Percentiles rank a stretch among this genome's conserved stretches.
These are phyloP conservation scores for Caenorhabditis tropicalis DNA, from an alignment of 1,140 invertebrate genomes.

Conservation along the genomic window DNA sequence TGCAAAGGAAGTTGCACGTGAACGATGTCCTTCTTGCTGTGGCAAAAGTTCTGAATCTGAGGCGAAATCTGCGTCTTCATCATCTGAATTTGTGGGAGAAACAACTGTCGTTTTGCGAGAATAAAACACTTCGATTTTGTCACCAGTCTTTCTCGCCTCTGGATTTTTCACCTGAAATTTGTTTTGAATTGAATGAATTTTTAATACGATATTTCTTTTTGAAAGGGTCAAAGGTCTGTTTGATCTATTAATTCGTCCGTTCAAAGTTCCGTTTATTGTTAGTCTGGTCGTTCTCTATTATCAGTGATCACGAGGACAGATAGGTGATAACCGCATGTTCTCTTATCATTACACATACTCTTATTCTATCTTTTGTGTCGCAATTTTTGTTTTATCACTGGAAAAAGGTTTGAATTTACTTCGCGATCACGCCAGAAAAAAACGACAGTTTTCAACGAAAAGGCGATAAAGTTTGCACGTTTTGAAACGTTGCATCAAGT, in stretches of 20 bases:
- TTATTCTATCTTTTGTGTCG: conserved; percentile 31
- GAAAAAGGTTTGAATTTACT: conserved; percentile 10
- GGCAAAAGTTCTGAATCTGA: conserved; percentile 19
- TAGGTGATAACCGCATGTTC: conserved; percentile 25
- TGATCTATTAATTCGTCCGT: background rate
- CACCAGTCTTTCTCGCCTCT: conserved; percentile 47
- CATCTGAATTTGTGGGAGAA: conserved; percentile 50
- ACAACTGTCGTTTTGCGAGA: conserved; percentile 41
- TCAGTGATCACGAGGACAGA: conserved; percentile 1
- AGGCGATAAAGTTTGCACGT: conserved; percentile 12
- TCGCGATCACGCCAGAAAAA: conserved; percentile 26
- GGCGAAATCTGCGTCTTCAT: conserved; percentile 41
- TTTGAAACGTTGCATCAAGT: background rate
- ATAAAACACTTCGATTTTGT: conserved; percentile 47
- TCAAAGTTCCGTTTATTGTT: background rate
- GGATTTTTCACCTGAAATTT: conserved; percentile 52
- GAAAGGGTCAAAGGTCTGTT: background rate
- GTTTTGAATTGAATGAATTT: background rate
- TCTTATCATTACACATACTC: conserved; percentile 32
- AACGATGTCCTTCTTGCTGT: background rate
- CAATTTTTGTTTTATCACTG: background rate
- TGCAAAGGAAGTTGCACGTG: background rate
- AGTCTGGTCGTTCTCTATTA: conserved; percentile 22
- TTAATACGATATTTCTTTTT: no score
- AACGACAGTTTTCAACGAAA: background rate